Conservation (phyloP, 2,797 vertebrate species). For the Danio jaintianensis region DNA sequence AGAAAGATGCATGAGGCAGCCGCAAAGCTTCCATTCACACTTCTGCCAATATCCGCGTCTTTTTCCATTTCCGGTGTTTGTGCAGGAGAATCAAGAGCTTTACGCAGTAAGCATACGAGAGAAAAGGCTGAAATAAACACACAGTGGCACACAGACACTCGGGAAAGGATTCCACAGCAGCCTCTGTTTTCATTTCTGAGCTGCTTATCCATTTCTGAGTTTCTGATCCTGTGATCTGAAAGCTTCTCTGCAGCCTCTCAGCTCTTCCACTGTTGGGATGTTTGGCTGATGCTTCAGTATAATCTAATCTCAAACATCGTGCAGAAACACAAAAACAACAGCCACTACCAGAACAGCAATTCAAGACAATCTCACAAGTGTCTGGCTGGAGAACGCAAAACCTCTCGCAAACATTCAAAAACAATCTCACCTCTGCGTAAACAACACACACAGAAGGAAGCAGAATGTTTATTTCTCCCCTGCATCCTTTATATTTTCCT, state of each 20-base stretch:
- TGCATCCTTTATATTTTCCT: not conserved
- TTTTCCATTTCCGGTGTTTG: conserved; percentile 42
- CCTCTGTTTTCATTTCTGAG: conserved; percentile 43
- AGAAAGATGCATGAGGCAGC: conserved; percentile 47
- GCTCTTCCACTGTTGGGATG: conserved; percentile 62
- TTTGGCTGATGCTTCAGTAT: conserved; percentile 64
- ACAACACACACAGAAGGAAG: not conserved
- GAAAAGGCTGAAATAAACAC: conserved; percentile 36
- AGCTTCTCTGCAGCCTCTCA: conserved; percentile 49
- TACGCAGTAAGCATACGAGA: conserved; percentile 25
- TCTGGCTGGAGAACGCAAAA: conserved; percentile 9
- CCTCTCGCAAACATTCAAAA: conserved; percentile 18
- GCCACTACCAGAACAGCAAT: conserved; percentile 68
- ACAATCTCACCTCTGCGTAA: conserved; percentile 18
- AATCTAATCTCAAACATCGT: conserved; percentile 75
- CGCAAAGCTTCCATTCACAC: conserved; percentile 38
- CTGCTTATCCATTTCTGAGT: conserved; percentile 50
- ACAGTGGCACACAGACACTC: conserved; percentile 12
- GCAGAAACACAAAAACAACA: conserved; percentile 62
- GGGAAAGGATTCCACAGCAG: conserved; percentile 17
- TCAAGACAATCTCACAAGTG: conserved; percentile 74
- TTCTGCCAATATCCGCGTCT: conserved; percentile 32
- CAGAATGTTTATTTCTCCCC: not conserved
- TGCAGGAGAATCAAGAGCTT: conserved; percentile 41
- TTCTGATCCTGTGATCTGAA: conserved; percentile 56